These are phyloP conservation scores for Pammene aurita DNA, from an alignment of 2,888 invertebrate genomes.

Conservation along the genomic window DNA sequence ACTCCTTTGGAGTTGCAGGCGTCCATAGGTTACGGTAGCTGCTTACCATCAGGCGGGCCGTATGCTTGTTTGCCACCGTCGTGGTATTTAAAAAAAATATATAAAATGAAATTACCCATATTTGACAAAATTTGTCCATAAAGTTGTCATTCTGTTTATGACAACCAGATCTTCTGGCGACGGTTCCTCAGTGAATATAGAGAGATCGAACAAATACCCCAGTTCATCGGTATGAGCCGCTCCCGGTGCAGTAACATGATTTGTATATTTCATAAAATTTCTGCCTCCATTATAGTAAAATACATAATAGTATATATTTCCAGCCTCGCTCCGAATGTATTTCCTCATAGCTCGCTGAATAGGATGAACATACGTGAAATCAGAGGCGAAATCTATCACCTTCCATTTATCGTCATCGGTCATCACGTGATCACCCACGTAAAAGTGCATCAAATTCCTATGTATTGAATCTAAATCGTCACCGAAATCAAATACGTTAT, in stretches of 20 bases:
- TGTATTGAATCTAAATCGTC: conserved; percentile 13
- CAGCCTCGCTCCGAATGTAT: conserved; percentile 52
- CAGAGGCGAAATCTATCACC: conserved; percentile 30
- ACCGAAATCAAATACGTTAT: conserved; percentile 21
- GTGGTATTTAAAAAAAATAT: too few species aligned
- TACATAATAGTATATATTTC: conserved; percentile 56
- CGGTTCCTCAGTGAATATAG: conserved; percentile 34
- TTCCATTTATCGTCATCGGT: conserved; percentile 27
- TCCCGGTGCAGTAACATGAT: conserved; percentile 45
- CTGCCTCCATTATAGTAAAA: conserved; percentile 62
- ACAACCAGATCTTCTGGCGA: conserved; percentile 35
- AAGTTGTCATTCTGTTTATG: conserved; percentile 39
- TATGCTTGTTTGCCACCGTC: too few species aligned
- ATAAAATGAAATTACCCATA: conserved; percentile 43
- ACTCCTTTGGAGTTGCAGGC: too few species aligned
- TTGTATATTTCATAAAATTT: conserved; percentile 53
- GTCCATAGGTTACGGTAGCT: too few species aligned
- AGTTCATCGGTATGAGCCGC: conserved; percentile 56
- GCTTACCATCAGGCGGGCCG: too few species aligned
- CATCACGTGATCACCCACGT: conserved; percentile 33
- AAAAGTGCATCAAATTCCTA: conserved; percentile 27
- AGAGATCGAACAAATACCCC: conserved; percentile 56
- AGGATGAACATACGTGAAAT: conserved; percentile 47
- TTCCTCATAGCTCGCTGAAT: conserved; percentile 51
- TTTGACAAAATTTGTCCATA: conserved; percentile 51